Evolutionary conservation across 2,888 invertebrate species (phyloP).

Genomic region (Brenthis daphne): DNA sequence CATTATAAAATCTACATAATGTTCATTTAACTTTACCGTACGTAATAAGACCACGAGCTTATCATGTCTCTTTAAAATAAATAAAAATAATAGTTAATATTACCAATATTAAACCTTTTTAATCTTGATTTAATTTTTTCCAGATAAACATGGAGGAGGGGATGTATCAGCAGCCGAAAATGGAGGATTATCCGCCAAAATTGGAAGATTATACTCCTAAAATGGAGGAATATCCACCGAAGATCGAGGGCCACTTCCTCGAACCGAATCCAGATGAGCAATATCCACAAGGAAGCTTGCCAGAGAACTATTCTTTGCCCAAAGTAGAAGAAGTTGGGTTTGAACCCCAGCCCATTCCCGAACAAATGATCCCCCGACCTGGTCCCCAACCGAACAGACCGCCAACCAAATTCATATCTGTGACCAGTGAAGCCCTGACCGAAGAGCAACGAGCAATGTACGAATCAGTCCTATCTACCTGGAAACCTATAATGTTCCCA

Average conservation of each 20-base stretch:
- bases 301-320: constrained; percentile 32
- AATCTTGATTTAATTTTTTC: constrained; percentile 3
- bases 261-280: constrained; percentile 30
- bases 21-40: too few relatives aligned
- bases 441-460: constrained; percentile 75
- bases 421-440: constrained; percentile 62
- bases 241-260: constrained; percentile 32
- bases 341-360: not conserved
- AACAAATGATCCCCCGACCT: constrained; percentile 37
- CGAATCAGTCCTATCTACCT: constrained; percentile 68
- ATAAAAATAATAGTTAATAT: too few relatives aligned
- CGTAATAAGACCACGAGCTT: too few relatives aligned
- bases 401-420: constrained; percentile 57
- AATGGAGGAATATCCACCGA: constrained; percentile 33
- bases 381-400: constrained; percentile 39
- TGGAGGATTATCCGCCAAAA: constrained; percentile 33
- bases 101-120: too few relatives aligned
- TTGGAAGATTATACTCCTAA: constrained; percentile 27
- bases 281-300: constrained; percentile 30
- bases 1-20: too few relatives aligned
- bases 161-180: constrained; percentile 33
- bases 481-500: constrained; percentile 70
- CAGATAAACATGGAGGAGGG: constrained; percentile 40
- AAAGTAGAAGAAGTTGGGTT: constrained; percentile 18
- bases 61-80: too few relatives aligned